A percentile compares a stretch with the other conserved stretches of the same genome.
Evolutionary conservation across 2,797 vertebrate species (phyloP).

Genomic region (Sebastes trivittatus): DNA sequence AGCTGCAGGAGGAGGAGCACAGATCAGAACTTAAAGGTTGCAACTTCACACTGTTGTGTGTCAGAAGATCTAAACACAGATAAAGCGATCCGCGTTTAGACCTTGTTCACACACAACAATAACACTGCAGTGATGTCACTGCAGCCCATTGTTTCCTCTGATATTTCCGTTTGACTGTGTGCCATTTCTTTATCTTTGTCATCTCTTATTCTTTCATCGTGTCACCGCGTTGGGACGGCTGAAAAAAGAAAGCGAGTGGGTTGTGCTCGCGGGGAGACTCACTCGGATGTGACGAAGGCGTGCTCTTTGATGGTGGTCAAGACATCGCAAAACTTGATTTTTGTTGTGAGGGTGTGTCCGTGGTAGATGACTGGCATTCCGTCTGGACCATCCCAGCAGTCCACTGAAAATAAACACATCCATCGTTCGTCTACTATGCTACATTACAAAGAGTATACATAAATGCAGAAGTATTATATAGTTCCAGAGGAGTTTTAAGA

Average conservation of each 20-base stretch:
- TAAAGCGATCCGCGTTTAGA: not conserved
- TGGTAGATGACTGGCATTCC: slow-evolving; percentile 99
- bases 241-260: not conserved
- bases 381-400: slow-evolving; percentile 99
- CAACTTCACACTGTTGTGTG: not conserved
- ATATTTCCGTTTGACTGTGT: not conserved
- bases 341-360: slow-evolving; percentile 97
- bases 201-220: not conserved
- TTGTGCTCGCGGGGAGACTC: slow-evolving; percentile 71
- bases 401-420: slow-evolving; percentile 84
- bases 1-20: slow-evolving; percentile 77
- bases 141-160: slow-evolving; percentile 1
- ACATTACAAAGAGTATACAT: not conserved
- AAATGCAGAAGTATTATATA: not conserved
- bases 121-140: not conserved
- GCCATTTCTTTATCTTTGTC: not conserved
- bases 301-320: slow-evolving; percentile 97
- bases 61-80: not conserved
- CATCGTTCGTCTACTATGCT: not conserved
- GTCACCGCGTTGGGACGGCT: not conserved
- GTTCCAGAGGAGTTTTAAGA: not conserved
- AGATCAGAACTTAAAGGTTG: not conserved
- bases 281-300: slow-evolving; percentile 97
- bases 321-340: slow-evolving; percentile 97
- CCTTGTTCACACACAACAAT: not conserved